Evolutionary conservation across 2,888 invertebrate species (phyloP).

Genomic region (Rapana venosa): DNA sequence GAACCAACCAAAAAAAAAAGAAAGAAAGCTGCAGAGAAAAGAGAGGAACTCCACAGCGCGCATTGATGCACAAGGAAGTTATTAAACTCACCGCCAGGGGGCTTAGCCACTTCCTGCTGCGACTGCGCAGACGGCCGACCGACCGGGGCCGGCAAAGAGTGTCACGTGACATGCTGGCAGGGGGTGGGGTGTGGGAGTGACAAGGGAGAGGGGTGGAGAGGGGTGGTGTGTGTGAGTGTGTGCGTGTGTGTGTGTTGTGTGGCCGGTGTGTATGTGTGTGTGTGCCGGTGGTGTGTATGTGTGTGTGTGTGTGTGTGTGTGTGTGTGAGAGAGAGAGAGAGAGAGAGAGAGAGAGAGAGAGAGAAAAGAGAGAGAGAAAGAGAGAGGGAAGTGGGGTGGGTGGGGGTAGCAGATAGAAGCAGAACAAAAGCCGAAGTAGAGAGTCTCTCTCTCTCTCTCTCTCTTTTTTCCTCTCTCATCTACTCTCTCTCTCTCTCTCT

Average conservation of each 20-base stretch:
- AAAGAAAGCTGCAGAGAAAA: background rate
- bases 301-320: background rate
- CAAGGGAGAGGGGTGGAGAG: background rate
- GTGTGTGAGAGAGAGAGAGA: background rate
- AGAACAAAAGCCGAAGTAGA: too few relatives aligned
- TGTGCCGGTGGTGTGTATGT: background rate
- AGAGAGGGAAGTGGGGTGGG: too few relatives aligned
- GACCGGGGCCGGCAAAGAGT: background rate
- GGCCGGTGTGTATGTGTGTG: too few relatives aligned
- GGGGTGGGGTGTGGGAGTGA: background rate
- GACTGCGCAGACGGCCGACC: constrained; percentile 26
- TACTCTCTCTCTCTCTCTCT: background rate
- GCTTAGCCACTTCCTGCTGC: constrained; percentile 35
- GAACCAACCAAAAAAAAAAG: background rate
- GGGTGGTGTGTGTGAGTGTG: too few relatives aligned
- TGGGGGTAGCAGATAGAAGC: too few relatives aligned
- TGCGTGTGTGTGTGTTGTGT: too few relatives aligned
- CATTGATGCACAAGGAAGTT: constrained; percentile 32
- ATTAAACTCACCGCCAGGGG: constrained; percentile 39
- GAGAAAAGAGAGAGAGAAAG: too few relatives aligned
- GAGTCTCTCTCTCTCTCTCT: background rate
- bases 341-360: background rate
- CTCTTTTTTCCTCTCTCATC: background rate
- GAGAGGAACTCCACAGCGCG: constrained; percentile 8
- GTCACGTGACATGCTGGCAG: constrained; percentile 30